Evolutionary conservation across 2,113 vertebrate species (phyloP).

Genomic region (Struthio camelus): DNA sequence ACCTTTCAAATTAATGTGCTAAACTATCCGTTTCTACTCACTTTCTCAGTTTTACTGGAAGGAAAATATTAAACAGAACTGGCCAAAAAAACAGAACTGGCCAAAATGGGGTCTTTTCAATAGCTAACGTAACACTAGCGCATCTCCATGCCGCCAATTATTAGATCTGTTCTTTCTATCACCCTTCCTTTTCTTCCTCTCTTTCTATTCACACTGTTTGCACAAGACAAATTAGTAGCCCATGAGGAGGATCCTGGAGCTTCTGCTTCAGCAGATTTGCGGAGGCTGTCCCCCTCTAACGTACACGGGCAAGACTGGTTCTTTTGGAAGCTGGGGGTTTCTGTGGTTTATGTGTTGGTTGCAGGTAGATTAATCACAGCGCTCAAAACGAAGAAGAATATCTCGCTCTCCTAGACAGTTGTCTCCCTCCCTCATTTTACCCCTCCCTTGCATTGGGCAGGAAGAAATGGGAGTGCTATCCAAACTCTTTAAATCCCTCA

Average conservation of each 20-base stretch:
- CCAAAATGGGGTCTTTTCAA: not conserved
- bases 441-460: not conserved
- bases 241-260: not conserved
- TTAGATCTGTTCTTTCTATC: not conserved
- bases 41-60: not conserved
- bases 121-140: not conserved
- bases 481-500: not conserved
- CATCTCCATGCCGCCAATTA: not conserved
- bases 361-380: not conserved
- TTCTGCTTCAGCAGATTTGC: not conserved
- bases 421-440: not conserved
- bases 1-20: not conserved
- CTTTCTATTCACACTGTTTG: not conserved
- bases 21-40: not conserved
- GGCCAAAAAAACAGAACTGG: not conserved
- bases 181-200: not conserved
- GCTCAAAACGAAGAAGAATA: not conserved
- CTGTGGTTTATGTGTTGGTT: not conserved
- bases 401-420: not conserved
- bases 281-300: not conserved
- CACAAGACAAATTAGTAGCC: not conserved
- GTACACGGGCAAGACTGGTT: not conserved
- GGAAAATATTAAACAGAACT: not conserved
- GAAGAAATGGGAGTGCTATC: not conserved
- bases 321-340: not conserved